Evolutionary conservation across 2,113 vertebrate species (phyloP).

Genomic region (Odocoileus hemionus): DNA sequence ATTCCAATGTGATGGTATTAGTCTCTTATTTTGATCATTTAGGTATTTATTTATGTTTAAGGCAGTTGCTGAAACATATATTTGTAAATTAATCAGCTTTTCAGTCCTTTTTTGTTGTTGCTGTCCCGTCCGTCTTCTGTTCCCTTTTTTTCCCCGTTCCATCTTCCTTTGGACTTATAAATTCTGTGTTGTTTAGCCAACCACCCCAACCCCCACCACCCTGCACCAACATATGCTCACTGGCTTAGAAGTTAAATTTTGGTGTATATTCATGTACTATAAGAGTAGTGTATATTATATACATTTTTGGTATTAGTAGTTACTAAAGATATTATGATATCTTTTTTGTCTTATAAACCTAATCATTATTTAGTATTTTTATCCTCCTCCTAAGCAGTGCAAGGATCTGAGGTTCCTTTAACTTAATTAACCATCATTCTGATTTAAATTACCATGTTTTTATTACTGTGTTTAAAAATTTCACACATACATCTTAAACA

Average conservation of each 20-base stretch:
- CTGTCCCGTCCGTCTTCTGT: not conserved
- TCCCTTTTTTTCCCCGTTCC: not conserved
- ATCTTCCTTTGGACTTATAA: not conserved
- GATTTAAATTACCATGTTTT: not conserved
- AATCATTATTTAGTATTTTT: not conserved
- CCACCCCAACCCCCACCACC: too few relatives aligned
- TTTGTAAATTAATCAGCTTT: not conserved
- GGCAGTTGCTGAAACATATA: not conserved
- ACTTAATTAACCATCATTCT: not conserved
- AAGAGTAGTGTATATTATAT: not conserved
- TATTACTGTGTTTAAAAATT: not conserved
- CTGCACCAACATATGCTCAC: not conserved
- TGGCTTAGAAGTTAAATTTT: not conserved
- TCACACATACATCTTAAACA: not conserved
- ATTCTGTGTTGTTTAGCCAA: not conserved
- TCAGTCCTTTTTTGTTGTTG: not conserved
- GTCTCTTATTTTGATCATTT: not conserved
- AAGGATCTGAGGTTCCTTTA: not conserved
- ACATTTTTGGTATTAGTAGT: not conserved
- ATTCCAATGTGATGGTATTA: not conserved
- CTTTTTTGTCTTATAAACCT: not conserved
- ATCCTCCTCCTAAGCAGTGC: not conserved
- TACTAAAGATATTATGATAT: not conserved
- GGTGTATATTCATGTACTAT: not conserved
- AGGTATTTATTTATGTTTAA: not conserved